phyloP scores from a whole-genome alignment of 2,113 vertebrate genomes.

The Nyctereutes procyonoides region DNA sequence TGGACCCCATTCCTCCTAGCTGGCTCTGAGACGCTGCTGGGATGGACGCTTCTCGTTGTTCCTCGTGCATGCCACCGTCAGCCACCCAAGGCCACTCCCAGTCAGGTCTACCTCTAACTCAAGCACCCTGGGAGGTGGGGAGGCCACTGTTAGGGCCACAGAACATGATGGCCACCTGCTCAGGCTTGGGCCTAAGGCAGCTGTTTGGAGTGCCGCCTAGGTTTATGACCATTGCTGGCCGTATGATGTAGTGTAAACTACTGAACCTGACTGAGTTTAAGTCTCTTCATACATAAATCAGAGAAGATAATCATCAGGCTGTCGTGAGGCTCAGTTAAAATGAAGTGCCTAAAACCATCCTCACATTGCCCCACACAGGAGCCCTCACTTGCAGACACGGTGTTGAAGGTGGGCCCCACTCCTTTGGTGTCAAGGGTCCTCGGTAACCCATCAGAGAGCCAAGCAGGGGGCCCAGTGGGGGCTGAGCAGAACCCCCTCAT shows the following conservation, averaged over 20 bases:
- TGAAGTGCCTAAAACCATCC: accelerated
- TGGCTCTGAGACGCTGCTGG: not conserved
- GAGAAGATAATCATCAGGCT: not conserved
- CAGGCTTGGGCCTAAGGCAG: not conserved
- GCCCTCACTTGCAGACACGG: too few species aligned
- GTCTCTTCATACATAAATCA: not conserved
- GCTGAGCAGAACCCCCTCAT: not conserved
- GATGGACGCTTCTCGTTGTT: not conserved
- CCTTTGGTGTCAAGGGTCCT: not conserved
- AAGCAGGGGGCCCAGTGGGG: not conserved
- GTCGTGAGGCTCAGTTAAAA: not conserved
- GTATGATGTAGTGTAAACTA: not conserved
- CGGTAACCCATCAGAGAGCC: not conserved
- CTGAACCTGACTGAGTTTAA: not conserved
- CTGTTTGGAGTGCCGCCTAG: not conserved
- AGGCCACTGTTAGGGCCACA: not conserved
- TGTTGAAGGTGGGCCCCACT: not conserved
- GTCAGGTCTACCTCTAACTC: not conserved
- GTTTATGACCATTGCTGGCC: not conserved
- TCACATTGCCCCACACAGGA: accelerated
- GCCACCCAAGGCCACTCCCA: not conserved
- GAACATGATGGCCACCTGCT: accelerated
- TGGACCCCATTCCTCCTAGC: not conserved
- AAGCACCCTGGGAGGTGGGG: not conserved
- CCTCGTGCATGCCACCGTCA: not conserved